phyloP scores from a whole-genome alignment of 2,888 invertebrate species.

The Ypsolopha sequella region DNA sequence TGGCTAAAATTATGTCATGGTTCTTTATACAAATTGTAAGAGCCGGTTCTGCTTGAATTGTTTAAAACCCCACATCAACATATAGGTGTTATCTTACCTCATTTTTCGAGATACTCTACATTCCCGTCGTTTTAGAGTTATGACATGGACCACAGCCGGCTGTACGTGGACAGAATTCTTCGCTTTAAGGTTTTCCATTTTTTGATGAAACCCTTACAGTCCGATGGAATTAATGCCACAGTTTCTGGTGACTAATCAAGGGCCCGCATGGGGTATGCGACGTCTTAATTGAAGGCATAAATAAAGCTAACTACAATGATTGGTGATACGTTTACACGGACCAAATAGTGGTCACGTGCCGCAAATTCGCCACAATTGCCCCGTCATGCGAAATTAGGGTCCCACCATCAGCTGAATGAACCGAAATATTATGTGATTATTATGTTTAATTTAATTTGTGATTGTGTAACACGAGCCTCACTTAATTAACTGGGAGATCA shows the following conservation, averaged over 20 bases:
- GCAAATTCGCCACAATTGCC: constrained; percentile 55
- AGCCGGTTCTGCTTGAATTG: too few relatives aligned
- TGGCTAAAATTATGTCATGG: too few relatives aligned
- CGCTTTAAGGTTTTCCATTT: too few relatives aligned
- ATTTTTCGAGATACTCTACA: too few relatives aligned
- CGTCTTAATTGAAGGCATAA: constrained; percentile 57
- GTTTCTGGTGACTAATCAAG: constrained; percentile 17
- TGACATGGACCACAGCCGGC: too few relatives aligned
- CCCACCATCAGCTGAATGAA: constrained; percentile 37
- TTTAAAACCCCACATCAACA: too few relatives aligned
- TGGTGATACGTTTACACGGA: constrained; percentile 43
- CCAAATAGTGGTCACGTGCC: constrained; percentile 65
- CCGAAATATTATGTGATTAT: constrained; percentile 57
- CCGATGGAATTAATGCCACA: neutral
- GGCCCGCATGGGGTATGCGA: constrained; percentile 54
- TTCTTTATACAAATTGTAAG: too few relatives aligned
- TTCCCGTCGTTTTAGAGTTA: too few relatives aligned
- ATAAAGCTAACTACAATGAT: constrained; percentile 46
- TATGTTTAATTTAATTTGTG: constrained; percentile 36
- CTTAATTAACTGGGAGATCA: too few relatives aligned
- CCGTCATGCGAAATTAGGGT: constrained; percentile 35
- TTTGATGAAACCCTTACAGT: neutral
- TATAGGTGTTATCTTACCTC: too few relatives aligned
- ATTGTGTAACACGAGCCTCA: constrained; percentile 17
- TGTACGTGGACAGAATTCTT: too few relatives aligned